Base-by-base conservation (phyloP, 1,140 invertebrate genomes). In the Drosophila eugracilis region DNA sequence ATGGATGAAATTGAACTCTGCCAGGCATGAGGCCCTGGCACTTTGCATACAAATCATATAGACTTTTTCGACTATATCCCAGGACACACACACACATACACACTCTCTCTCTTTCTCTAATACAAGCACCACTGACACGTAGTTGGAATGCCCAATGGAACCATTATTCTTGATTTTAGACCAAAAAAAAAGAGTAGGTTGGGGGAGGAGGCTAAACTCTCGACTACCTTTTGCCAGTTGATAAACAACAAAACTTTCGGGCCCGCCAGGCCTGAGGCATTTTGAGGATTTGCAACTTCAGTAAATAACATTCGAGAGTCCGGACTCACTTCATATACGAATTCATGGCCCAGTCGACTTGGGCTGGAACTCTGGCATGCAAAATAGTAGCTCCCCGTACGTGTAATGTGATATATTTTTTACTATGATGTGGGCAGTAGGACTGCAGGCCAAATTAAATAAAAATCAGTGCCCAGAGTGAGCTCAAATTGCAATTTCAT, bases 401-500 rank as follows among this genome's bases (percentile, higher is more conserved):
- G 63, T 86, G 81, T 86, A 85, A 86, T 86, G 77, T 60, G 66
- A 80, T 85, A 80, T 60, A 79, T 60, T 77, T 73, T 75, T 49
- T 62, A 73, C 54, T 34, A 14, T 39, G 41, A 76, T 55, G 34
- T 57, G 39, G 55, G 48, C n/a, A 44, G 52, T 48, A 54, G 58
- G 39, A 44, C 78, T 75, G 78, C 74, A 72, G 81, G 66, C 66
- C 52, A 86, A 85, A 86, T 85, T 85, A 85, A 84, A 86, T 84
- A 86, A 84, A 84, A 84, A 84, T 84, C 80, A 86, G 76, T 73
- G 66, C 78, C 75, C 72, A 52, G 80, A 86, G 76, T 69, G 66
- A 80, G 66, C 77, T 73, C 66, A 86, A 80, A 89, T 90, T 81
- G 75, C 80, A 90, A 89, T 89, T 89, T 89, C 77, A 89, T 89